Percentiles rank a stretch among this genome's conserved stretches.
These are phyloP conservation scores for Musca vetustissima DNA, from an alignment of 1,140 invertebrate genomes.

Conservation along the genomic window DNA sequence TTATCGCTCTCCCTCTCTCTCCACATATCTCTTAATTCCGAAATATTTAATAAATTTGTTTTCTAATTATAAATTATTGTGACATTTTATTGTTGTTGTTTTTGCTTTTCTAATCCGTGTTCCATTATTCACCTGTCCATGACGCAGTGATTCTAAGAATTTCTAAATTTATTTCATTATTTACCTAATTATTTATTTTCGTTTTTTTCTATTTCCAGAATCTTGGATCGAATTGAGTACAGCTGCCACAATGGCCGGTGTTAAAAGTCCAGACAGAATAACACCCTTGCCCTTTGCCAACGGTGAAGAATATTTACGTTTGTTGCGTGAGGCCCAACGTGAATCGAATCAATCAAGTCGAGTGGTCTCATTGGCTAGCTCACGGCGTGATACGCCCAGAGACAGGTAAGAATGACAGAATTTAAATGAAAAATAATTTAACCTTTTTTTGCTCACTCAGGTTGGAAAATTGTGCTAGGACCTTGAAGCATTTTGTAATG, in stretches of 20 bases:
- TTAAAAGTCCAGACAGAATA: slow-evolving; percentile 65
- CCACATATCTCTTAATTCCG: too few species aligned
- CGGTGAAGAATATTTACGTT: slow-evolving; percentile 77
- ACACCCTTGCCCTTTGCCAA: slow-evolving; percentile 67
- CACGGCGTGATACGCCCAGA: slow-evolving; percentile 65
- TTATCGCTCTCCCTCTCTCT: too few species aligned
- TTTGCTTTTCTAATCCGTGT: background rate
- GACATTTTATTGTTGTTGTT: too few species aligned
- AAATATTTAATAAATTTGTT: too few species aligned
- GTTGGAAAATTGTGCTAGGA: too few species aligned
- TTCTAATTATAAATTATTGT: too few species aligned
- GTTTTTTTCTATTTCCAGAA: slow-evolving; percentile 60
- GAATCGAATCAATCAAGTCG: slow-evolving; percentile 85
- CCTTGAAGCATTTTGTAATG: too few species aligned
- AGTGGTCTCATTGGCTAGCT: slow-evolving; percentile 77
- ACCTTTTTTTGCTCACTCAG: too few species aligned
- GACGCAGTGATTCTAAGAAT: too few species aligned
- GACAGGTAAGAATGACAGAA: slow-evolving; percentile 60
- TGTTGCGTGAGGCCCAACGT: slow-evolving; percentile 81
- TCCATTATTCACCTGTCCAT: too few species aligned
- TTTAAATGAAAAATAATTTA: too few species aligned
- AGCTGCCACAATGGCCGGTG: slow-evolving; percentile 60
- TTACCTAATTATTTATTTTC: slow-evolving; percentile 15
- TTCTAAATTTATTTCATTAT: slow-evolving; percentile 12
- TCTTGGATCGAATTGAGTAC: slow-evolving; percentile 81